phyloP scores from a whole-genome alignment of 2,888 invertebrate genomes.

The Phaedon cochleariae region DNA sequence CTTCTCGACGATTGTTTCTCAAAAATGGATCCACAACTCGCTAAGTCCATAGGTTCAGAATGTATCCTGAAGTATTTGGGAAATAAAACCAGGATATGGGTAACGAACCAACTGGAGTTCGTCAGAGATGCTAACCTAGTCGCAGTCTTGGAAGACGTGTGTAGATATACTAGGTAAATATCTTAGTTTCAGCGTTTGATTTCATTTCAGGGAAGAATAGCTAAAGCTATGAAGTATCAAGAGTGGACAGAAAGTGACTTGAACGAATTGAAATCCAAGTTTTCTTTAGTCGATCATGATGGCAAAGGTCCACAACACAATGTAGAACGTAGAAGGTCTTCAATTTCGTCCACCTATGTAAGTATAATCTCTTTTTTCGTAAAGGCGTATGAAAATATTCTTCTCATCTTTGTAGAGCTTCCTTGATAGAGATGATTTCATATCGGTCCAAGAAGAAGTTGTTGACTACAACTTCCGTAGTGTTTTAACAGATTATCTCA shows the following conservation, averaged over 20 bases:
- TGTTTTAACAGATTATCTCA: conserved; percentile 68
- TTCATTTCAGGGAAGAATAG: conserved; percentile 21
- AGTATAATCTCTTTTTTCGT: too few relatives aligned
- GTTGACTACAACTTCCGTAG: conserved; percentile 65
- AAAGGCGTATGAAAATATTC: too few relatives aligned
- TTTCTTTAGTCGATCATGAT: neutral
- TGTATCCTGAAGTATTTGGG: conserved; percentile 70
- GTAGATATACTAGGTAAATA: conserved; percentile 16
- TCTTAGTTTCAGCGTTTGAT: neutral
- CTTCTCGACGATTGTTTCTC: conserved; percentile 82
- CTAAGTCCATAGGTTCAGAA: conserved; percentile 77
- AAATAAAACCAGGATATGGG: conserved; percentile 76
- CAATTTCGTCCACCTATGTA: neutral
- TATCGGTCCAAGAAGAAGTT: conserved; percentile 46
- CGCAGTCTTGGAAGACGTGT: conserved; percentile 71
- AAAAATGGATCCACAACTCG: conserved; percentile 81
- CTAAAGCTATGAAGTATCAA: conserved; percentile 7
- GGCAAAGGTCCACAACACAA: neutral
- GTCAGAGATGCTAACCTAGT: conserved; percentile 73
- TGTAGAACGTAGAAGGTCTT: neutral
- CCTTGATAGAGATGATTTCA: conserved; percentile 34
- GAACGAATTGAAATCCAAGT: neutral
- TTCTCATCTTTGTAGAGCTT: conserved; percentile 3
- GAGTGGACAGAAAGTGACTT: conserved; percentile 7
- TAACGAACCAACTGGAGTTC: conserved; percentile 87